Conservation (phyloP, 1,140 invertebrate species). For the Drosophila navojoa region DNA sequence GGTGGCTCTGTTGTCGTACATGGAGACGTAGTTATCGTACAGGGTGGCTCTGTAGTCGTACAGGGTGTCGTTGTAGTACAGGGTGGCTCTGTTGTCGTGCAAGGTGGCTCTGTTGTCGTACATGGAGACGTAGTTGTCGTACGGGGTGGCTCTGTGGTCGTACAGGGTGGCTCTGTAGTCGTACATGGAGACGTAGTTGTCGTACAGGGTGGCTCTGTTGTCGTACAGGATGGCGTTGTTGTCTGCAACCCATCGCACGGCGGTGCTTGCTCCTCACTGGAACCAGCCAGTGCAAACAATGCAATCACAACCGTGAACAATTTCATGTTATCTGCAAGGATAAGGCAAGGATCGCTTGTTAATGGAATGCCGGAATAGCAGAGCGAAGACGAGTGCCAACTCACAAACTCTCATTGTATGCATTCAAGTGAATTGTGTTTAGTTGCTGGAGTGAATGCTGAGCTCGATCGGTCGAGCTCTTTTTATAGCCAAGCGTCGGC, state of each 20-base stretch:
- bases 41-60: conserved; percentile 6
- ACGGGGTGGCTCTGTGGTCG: background rate
- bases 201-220: conserved; percentile 4
- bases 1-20: conserved; percentile 15
- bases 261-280: conserved; percentile 12
- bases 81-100: conserved; percentile 7
- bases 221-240: conserved; percentile 17
- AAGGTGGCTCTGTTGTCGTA: conserved; percentile 5
- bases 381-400: conserved; percentile 2
- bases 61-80: background rate
- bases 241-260: background rate
- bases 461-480: background rate
- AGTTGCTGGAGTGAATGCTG: conserved; percentile 3
- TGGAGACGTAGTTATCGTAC: conserved; percentile 10
- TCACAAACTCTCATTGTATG: conserved; percentile 60
- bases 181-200: conserved; percentile 7
- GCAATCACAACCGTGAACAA: conserved; percentile 44
- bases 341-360: background rate
- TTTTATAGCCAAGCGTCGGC: conserved; percentile 19
- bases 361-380: background rate
- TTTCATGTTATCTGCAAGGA: conserved; percentile 39
- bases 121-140: background rate
- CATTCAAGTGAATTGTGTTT: background rate
- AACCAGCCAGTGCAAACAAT: conserved; percentile 30
- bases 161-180: background rate